Evolutionary conservation across 2,888 invertebrate genomes (phyloP).

Genomic region (Agonum fuliginosum): DNA sequence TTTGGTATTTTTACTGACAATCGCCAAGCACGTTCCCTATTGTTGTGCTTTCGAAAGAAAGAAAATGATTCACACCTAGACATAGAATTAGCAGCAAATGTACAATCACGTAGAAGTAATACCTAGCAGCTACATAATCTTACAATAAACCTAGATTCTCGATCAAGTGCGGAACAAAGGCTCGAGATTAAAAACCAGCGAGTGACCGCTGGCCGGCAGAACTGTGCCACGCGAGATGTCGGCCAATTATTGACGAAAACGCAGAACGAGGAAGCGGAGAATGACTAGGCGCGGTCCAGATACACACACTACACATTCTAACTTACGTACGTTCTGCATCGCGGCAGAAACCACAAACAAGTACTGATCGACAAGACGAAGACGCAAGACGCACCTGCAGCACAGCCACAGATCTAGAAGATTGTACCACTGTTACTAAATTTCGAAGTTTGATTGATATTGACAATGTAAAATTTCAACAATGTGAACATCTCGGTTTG

Average conservation of each 20-base stretch:
- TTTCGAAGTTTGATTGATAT: no score
- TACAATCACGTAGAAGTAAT: neutral
- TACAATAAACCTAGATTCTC: constrained; percentile 19
- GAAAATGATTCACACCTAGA: constrained; percentile 10
- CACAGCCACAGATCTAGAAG: no score
- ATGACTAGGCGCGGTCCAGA: neutral
- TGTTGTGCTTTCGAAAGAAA: neutral
- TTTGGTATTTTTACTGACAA: no score
- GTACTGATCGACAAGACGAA: no score
- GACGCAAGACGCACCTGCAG: no score
- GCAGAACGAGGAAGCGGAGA: neutral
- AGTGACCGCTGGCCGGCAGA: constrained; percentile 46
- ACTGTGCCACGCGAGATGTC: constrained; percentile 41
- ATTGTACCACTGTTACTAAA: no score
- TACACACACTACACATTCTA: neutral
- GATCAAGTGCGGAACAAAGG: constrained; percentile 20
- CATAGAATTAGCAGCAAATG: neutral
- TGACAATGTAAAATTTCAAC: no score
- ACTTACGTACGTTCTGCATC: no score
- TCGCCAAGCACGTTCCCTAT: neutral
- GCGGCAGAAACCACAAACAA: no score
- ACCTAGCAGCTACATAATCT: neutral
- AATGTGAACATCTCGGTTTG: no score
- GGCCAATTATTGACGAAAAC: constrained; percentile 53
- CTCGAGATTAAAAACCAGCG: constrained; percentile 11